Percentiles rank a stretch among this genome's conserved stretches.
phyloP scores from a whole-genome alignment of 1,140 invertebrate species.

The Neodiprion lecontei region DNA sequence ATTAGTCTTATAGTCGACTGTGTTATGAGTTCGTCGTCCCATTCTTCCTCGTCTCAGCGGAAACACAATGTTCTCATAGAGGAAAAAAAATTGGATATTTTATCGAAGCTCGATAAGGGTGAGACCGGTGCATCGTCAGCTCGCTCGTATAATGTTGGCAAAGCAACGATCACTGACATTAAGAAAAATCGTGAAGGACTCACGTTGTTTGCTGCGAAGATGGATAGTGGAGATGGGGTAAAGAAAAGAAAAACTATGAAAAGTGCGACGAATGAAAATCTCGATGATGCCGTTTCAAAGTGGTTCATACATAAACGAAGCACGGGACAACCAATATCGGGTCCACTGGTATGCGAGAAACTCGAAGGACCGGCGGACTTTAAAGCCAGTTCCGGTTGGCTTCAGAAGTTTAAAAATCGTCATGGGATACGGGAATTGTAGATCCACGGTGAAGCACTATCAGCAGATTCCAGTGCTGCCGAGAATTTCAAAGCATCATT shows the following conservation, averaged over 20 bases:
- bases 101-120: conserved; percentile 16
- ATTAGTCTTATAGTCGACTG: background rate
- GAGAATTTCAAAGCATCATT: conserved; percentile 18
- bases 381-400: conserved; percentile 22
- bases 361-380: conserved; percentile 15
- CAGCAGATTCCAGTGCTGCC: conserved; percentile 17
- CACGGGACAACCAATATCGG: conserved; percentile 30
- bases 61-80: conserved; percentile 15
- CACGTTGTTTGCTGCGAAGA: conserved; percentile 10
- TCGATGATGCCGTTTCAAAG: conserved; percentile 23
- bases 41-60: conserved; percentile 18
- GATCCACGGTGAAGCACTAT: conserved; percentile 21
- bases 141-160: conserved; percentile 16
- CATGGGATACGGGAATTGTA: conserved; percentile 26
- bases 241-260: conserved; percentile 24
- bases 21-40: conserved; percentile 10
- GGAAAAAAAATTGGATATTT: conserved; percentile 18
- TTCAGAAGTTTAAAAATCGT: conserved; percentile 30
- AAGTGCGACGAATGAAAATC: conserved; percentile 17
- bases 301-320: conserved; percentile 34
- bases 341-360: conserved; percentile 30
- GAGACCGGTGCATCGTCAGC: conserved; percentile 11
- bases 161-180: conserved; percentile 21
- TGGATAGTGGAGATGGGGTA: conserved; percentile 15
- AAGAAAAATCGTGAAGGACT: conserved; percentile 15